Evolutionary conservation across 2,888 invertebrate genomes (phyloP).

Genomic region (Drosophila macrospina): DNA sequence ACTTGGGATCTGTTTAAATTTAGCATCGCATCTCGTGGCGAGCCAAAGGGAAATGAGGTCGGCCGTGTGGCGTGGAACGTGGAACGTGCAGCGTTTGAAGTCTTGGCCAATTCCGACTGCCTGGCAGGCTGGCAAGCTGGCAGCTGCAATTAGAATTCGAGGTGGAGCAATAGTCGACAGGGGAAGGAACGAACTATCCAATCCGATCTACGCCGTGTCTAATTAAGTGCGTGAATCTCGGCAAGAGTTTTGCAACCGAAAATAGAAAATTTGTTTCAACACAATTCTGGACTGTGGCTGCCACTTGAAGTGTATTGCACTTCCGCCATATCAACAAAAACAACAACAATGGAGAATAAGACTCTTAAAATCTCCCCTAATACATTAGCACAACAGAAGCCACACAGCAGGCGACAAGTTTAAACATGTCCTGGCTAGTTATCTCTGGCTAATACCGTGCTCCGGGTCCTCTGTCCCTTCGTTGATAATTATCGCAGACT

Average conservation of each 20-base stretch:
- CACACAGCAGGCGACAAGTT: slow-evolving; percentile 44
- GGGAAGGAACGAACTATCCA: slow-evolving; percentile 10
- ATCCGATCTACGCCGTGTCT: slow-evolving; percentile 63
- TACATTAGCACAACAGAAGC: slow-evolving; percentile 12
- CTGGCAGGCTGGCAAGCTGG: slow-evolving; percentile 46
- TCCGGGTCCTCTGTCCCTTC: slow-evolving; percentile 3
- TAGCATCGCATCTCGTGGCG: slow-evolving; percentile 53
- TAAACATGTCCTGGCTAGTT: slow-evolving; percentile 54
- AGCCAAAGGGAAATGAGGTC: slow-evolving; percentile 65
- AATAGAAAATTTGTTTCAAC: slow-evolving; percentile 74
- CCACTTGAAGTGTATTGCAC: slow-evolving; percentile 53
- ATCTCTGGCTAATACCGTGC: slow-evolving; percentile 58
- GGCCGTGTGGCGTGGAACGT: slow-evolving; percentile 40
- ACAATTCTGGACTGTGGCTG: slow-evolving; percentile 36
- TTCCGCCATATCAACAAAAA: slow-evolving; percentile 23
- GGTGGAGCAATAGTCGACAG: slow-evolving; percentile 32
- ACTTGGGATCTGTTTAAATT: slow-evolving; percentile 60
- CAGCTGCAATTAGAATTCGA: slow-evolving; percentile 71
- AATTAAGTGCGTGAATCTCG: slow-evolving; percentile 79
- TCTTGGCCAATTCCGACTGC: slow-evolving; percentile 36
- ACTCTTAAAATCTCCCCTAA: slow-evolving; percentile 11
- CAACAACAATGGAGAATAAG: slow-evolving; percentile 32
- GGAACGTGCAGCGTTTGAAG: slow-evolving; percentile 66
- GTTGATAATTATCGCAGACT: slow-evolving; percentile 65
- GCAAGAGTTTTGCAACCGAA: slow-evolving; percentile 58